phyloP scores from a whole-genome alignment of 2,888 invertebrate genomes.

The Holacanthella duospinosa region DNA sequence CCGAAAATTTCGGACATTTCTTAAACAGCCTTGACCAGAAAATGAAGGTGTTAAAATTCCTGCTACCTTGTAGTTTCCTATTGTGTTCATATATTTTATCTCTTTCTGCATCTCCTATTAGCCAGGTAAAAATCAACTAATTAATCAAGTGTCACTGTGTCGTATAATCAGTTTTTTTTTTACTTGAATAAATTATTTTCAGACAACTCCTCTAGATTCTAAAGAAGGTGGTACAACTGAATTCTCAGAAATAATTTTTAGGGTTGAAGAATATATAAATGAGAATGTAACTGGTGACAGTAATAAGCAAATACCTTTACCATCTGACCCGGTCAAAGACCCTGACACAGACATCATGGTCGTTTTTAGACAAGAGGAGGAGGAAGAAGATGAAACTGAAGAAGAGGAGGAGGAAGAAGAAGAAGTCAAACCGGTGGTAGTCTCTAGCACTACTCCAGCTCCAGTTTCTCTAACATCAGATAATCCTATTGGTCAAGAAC shows the following conservation, averaged over 20 bases:
- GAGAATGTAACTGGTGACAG: background rate
- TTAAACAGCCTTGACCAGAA: background rate
- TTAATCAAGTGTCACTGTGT: too few relatives aligned
- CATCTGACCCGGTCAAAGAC: background rate
- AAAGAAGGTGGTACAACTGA: background rate
- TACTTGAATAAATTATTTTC: background rate
- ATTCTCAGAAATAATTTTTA: background rate
- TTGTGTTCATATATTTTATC: too few relatives aligned
- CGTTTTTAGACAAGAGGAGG: slow-evolving; percentile 4
- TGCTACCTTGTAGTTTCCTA: too few relatives aligned
- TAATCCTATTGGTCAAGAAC: background rate
- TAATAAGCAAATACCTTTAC: background rate
- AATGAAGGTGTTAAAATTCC: background rate
- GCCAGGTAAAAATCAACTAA: too few relatives aligned
- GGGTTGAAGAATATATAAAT: background rate
- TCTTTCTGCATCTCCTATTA: too few relatives aligned
- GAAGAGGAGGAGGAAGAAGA: background rate
- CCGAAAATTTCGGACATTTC: background rate
- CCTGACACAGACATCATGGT: background rate
- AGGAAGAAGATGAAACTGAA: background rate
- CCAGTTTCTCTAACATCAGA: background rate
- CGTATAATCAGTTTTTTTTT: too few relatives aligned
- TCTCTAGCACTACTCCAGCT: background rate
- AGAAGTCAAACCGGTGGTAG: background rate
- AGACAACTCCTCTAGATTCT: background rate